A percentile compares a stretch with the other conserved stretches of the same genome.
Conservation (phyloP, 1,140 invertebrate species). For the Leptinotarsa undecemlineata region DNA sequence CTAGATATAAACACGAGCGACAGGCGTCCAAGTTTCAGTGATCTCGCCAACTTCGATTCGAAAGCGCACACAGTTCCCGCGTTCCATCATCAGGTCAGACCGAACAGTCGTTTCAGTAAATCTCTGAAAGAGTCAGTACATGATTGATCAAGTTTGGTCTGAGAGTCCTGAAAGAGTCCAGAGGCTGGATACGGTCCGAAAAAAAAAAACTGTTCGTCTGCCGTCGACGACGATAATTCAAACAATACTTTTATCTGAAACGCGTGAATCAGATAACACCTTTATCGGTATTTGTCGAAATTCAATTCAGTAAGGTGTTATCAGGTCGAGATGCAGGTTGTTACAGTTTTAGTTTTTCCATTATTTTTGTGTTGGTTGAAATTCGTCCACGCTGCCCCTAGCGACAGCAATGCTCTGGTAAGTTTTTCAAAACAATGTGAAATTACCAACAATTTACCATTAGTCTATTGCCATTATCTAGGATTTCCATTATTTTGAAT, state of each 20-base stretch:
- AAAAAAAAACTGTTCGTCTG: background rate
- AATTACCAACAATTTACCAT: background rate
- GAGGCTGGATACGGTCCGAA: constrained; percentile 1
- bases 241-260: background rate
- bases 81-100: background rate
- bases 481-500: too few species aligned
- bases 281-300: background rate
- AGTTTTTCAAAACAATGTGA: background rate
- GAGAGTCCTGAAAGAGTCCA: constrained; percentile 2
- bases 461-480: background rate
- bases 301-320: background rate
- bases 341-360: constrained; percentile 9
- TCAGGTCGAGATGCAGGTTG: constrained; percentile 18
- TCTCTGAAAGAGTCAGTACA: constrained; percentile 9
- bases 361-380: constrained; percentile 19
- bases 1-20: constrained; percentile 19
- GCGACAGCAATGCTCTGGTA: constrained; percentile 23
- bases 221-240: background rate
- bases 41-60: constrained; percentile 5
- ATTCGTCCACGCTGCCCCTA: background rate
- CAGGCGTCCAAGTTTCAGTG: constrained; percentile 15
- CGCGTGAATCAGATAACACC: background rate
- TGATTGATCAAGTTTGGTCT: constrained; percentile 19
- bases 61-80: background rate
- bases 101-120: constrained; percentile 1